Evolutionary conservation across 2,888 invertebrate genomes (phyloP).

Genomic region (Conus canariensis): DNA sequence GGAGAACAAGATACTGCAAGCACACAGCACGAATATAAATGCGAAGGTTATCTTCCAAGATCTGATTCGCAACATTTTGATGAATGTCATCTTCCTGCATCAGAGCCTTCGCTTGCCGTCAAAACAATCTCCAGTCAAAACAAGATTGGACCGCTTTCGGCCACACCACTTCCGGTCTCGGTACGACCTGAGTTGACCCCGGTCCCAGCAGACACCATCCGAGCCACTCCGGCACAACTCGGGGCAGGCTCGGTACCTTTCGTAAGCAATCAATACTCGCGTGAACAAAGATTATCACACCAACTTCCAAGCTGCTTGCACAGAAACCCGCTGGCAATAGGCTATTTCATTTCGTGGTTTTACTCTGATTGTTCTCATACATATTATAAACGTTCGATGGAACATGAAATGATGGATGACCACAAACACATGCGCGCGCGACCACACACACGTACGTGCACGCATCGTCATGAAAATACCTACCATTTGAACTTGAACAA

Average conservation of each 20-base stretch:
- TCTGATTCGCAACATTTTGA: not conserved
- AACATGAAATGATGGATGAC: too few species aligned
- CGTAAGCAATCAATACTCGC: too few species aligned
- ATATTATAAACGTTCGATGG: too few species aligned
- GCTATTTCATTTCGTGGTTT: too few species aligned
- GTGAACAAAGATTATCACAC: too few species aligned
- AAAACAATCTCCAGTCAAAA: slow-evolving; percentile 25
- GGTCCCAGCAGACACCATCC: too few species aligned
- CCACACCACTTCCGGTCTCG: not conserved
- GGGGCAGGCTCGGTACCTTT: too few species aligned
- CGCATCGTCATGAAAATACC: not conserved
- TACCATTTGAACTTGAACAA: too few species aligned
- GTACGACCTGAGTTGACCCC: not conserved
- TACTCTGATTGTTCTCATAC: too few species aligned
- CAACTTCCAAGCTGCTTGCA: too few species aligned
- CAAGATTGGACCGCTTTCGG: not conserved
- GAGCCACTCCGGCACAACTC: too few species aligned
- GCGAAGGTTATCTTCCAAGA: not conserved
- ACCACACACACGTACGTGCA: not conserved
- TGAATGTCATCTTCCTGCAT: not conserved
- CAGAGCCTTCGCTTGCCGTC: not conserved
- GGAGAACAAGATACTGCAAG: slow-evolving; percentile 7
- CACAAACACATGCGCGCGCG: not conserved
- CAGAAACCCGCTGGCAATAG: too few species aligned
- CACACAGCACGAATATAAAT: not conserved